Evolutionary conservation across 2,113 vertebrate genomes (phyloP).

Genomic region (Nibea coibor): DNA sequence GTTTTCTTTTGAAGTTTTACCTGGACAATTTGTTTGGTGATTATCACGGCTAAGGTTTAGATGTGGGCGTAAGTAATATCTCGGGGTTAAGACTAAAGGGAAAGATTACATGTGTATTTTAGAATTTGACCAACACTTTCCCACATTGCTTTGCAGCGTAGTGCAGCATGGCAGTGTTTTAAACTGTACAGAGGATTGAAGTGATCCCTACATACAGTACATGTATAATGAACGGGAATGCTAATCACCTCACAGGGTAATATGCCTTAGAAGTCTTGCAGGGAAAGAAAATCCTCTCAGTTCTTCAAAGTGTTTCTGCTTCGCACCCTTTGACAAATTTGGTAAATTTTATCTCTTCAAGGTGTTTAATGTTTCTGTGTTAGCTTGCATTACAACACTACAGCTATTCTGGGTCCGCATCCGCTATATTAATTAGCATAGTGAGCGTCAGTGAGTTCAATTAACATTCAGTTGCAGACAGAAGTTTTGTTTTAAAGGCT

Average conservation of each 20-base stretch:
- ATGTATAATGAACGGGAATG: constrained; percentile 77
- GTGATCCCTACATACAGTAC: constrained; percentile 60
- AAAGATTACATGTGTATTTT: constrained; percentile 5
- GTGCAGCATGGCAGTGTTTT: constrained; percentile 9
- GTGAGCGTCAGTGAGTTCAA: background rate
- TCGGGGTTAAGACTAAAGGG: constrained; percentile 20
- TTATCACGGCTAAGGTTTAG: constrained; percentile 22
- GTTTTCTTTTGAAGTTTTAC: constrained; percentile 49
- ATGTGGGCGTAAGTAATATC: constrained; percentile 18
- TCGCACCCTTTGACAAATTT: background rate
- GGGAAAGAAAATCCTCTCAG: constrained; percentile 73
- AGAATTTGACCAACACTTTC: constrained; percentile 15
- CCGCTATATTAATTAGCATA: background rate
- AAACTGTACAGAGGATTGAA: constrained; percentile 2
- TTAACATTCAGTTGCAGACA: background rate
- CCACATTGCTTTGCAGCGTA: background rate
- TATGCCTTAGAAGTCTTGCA: constrained; percentile 71
- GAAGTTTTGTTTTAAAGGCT: background rate
- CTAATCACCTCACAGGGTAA: constrained; percentile 81
- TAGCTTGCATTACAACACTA: background rate
- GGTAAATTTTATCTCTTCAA: constrained; percentile 10
- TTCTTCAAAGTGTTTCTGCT: constrained; percentile 81
- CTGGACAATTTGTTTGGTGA: constrained; percentile 25
- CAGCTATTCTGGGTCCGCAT: background rate
- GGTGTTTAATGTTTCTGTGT: constrained; percentile 4